Conservation (phyloP, 2,113 vertebrate genomes). For the Blennius ocellaris region DNA sequence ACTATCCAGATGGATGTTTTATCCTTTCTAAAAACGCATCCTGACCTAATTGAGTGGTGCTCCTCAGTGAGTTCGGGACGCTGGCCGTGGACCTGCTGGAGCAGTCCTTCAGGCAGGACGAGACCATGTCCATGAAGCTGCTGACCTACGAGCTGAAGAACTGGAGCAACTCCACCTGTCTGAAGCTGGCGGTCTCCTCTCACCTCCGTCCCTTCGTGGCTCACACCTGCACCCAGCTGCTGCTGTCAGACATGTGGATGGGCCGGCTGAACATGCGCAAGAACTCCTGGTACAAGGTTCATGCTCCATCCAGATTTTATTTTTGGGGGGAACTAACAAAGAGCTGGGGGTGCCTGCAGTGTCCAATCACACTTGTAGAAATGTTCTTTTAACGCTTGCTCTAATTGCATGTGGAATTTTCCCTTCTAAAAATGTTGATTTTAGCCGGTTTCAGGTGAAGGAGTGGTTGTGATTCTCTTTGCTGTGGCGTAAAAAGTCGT, state of each 20-base stretch:
- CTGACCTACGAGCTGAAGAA: constrained; percentile 98
- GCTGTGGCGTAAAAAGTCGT: no score
- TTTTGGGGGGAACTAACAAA: constrained; percentile 25
- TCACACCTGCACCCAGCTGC: constrained; percentile 97
- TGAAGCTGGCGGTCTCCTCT: constrained; percentile 97
- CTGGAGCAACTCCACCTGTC: constrained; percentile 98
- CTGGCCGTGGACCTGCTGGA: constrained; percentile 96
- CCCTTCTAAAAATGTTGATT: no score
- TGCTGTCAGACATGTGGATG: constrained; percentile 99
- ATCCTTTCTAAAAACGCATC: no score
- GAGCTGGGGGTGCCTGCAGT: not conserved
- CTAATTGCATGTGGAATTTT: no score
- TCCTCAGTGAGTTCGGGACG: constrained; percentile 94
- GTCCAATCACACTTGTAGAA: not conserved
- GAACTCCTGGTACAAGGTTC: constrained; percentile 99
- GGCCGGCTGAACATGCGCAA: constrained; percentile 99
- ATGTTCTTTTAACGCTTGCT: no score
- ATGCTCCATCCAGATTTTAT: constrained; percentile 66
- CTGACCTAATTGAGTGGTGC: not conserved
- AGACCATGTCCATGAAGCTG: constrained; percentile 99
- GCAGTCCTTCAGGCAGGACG: constrained; percentile 97
- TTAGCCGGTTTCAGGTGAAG: no score
- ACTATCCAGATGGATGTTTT: no score
- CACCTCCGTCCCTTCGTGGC: constrained; percentile 95
- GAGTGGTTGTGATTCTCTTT: no score